These are phyloP conservation scores for Drosophila tripunctata DNA, from an alignment of 2,888 invertebrate species.

Conservation along the genomic window DNA sequence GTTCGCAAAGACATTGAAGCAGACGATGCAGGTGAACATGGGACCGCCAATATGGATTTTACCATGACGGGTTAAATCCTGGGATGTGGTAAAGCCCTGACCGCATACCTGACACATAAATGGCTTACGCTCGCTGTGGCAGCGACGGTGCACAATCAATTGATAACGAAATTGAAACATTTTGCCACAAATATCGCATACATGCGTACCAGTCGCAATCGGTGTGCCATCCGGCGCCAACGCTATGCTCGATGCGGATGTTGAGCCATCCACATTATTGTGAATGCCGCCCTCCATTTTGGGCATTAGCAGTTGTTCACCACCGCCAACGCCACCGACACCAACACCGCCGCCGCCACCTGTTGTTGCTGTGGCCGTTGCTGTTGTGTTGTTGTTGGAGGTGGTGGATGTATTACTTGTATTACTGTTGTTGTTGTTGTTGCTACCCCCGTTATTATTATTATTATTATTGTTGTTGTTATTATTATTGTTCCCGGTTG, in stretches of 20 bases:
- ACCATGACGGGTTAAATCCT: constrained; percentile 92
- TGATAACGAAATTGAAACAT: constrained; percentile 95
- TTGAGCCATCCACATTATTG: constrained; percentile 82
- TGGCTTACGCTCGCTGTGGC: constrained; percentile 93
- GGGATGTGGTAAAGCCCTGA: constrained; percentile 91
- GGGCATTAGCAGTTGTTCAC: constrained; percentile 83
- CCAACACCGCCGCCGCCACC: too few species aligned
- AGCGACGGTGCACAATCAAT: constrained; percentile 93
- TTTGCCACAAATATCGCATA: constrained; percentile 94
- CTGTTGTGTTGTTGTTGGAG: constrained; percentile 45
- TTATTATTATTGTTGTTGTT: constrained; percentile 5
- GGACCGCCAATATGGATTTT: constrained; percentile 93
- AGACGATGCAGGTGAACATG: constrained; percentile 90
- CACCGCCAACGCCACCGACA: too few species aligned
- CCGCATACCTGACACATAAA: constrained; percentile 93
- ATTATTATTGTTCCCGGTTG: constrained; percentile 54
- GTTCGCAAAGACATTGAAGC: constrained; percentile 90
- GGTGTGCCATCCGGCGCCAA: constrained; percentile 85
- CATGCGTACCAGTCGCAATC: constrained; percentile 88
- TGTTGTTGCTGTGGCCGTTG: constrained; percentile 56
- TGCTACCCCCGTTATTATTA: constrained; percentile 36
- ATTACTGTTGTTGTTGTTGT: constrained; percentile 54
- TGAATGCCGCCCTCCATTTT: constrained; percentile 84
- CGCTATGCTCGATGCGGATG: constrained; percentile 82
- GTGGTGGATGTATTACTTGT: too few species aligned